Percentiles rank a stretch among this genome's conserved stretches.
Conservation (phyloP, 2,888 invertebrate species). For the Drosophila robusta region DNA sequence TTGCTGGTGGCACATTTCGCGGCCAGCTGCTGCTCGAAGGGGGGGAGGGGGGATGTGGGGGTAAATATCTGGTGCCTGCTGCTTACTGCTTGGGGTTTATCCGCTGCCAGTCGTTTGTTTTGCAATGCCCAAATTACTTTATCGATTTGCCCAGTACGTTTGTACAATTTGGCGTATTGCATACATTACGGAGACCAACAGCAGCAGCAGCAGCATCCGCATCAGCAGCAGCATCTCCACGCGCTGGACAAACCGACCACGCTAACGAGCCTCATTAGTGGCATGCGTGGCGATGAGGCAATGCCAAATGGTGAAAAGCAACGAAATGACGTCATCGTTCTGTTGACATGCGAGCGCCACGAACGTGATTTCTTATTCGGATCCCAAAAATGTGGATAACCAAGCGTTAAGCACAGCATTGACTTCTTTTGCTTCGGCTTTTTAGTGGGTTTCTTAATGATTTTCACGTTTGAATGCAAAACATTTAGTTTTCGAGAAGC, state of each 20-base stretch:
- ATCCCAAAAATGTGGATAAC: conserved; percentile 42
- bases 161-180: conserved; percentile 78
- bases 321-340: conserved; percentile 11
- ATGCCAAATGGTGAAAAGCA: conserved; percentile 8
- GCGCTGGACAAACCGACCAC: conserved; percentile 56
- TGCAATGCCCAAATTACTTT: conserved; percentile 75
- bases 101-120: conserved; percentile 55
- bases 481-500: no score
- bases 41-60: background rate
- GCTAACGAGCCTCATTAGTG: conserved; percentile 80
- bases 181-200: conserved; percentile 57
- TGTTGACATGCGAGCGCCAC: conserved; percentile 56
- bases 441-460: no score
- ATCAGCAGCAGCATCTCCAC: conserved; percentile 1
- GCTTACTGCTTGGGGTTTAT: conserved; percentile 14
- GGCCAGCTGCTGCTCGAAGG: conserved; percentile 15
- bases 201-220: background rate
- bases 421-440: background rate
- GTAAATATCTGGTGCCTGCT: conserved; percentile 13
- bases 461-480: no score
- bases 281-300: conserved; percentile 64
- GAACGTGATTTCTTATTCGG: conserved; percentile 67
- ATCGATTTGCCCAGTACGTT: conserved; percentile 76
- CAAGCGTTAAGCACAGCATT: conserved; percentile 1
- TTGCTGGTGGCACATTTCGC: conserved; percentile 56